phyloP scores from a whole-genome alignment of 2,113 vertebrate species.

The Columbina picui region DNA sequence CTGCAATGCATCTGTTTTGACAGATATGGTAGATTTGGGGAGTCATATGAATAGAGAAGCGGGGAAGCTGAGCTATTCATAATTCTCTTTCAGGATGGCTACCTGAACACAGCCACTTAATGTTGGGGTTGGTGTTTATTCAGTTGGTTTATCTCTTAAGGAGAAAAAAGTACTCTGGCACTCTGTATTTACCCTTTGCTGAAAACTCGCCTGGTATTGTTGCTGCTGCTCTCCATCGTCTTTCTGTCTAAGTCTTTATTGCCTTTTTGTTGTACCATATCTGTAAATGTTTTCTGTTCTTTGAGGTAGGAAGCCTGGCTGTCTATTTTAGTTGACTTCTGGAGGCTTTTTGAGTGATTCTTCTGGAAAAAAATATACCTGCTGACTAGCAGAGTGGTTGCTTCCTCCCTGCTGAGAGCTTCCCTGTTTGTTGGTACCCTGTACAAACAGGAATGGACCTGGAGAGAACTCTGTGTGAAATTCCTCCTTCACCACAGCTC shows the following conservation, averaged over 20 bases:
- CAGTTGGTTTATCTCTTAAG: neutral
- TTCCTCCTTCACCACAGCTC: neutral
- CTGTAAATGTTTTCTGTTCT: constrained; percentile 6
- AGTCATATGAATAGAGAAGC: neutral
- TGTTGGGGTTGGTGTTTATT: neutral
- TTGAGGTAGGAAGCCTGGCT: neutral
- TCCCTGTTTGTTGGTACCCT: neutral
- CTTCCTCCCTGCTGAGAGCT: neutral
- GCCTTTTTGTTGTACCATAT: neutral
- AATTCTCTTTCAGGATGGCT: neutral
- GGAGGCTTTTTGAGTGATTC: neutral
- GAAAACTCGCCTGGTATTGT: neutral
- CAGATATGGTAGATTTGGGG: constrained; percentile 1
- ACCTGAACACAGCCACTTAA: neutral
- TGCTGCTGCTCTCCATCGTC: neutral
- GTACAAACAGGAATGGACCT: neutral
- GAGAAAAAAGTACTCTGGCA: neutral
- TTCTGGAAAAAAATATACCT: neutral
- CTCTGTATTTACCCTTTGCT: neutral
- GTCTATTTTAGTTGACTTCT: neutral
- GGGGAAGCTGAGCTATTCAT: neutral
- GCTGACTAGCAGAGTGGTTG: neutral
- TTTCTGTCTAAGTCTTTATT: neutral
- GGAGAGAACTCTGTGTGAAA: neutral
- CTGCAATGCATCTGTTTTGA: neutral